phyloP scores from a whole-genome alignment of 2,888 invertebrate genomes.

The Dicyrtoma fusca region DNA sequence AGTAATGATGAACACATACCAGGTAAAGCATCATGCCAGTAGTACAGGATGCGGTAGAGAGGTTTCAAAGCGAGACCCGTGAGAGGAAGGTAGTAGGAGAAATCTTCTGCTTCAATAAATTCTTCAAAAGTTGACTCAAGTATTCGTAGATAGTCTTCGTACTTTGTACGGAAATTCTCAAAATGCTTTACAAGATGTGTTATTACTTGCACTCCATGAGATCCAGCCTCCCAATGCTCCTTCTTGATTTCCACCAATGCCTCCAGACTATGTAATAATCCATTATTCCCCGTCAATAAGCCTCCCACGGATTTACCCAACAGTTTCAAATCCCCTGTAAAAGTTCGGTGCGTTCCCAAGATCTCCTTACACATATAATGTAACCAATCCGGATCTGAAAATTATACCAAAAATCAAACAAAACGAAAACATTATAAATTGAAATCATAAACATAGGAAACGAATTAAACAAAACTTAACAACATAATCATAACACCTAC shows the following conservation, averaged over 20 bases:
- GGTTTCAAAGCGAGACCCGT: constrained; percentile 42
- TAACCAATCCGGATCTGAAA: constrained; percentile 54
- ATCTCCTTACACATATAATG: constrained; percentile 51
- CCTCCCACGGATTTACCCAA: constrained; percentile 16
- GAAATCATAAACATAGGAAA: constrained; percentile 28
- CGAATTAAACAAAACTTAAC: too few species aligned
- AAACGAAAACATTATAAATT: constrained; percentile 29
- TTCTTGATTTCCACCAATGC: constrained; percentile 39
- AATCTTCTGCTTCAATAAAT: constrained; percentile 41
- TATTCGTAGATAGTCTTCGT: constrained; percentile 35
- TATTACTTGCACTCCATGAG: constrained; percentile 48
- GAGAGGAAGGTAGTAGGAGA: constrained; percentile 41
- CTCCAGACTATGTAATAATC: constrained; percentile 36
- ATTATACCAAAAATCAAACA: constrained; percentile 32
- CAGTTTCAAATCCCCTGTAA: constrained; percentile 39
- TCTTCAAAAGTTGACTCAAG: constrained; percentile 30
- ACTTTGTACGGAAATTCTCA: constrained; percentile 35
- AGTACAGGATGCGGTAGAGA: constrained; percentile 42
- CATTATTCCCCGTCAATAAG: constrained; percentile 26
- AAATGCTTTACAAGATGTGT: constrained; percentile 39
- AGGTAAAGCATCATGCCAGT: constrained; percentile 39
- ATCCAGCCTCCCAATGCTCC: constrained; percentile 46
- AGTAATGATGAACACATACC: constrained; percentile 14
- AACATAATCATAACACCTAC: too few species aligned
- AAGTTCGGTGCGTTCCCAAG: constrained; percentile 43